phyloP scores from a whole-genome alignment of 2,888 invertebrate species.

The Oxyteleia sp. region DNA sequence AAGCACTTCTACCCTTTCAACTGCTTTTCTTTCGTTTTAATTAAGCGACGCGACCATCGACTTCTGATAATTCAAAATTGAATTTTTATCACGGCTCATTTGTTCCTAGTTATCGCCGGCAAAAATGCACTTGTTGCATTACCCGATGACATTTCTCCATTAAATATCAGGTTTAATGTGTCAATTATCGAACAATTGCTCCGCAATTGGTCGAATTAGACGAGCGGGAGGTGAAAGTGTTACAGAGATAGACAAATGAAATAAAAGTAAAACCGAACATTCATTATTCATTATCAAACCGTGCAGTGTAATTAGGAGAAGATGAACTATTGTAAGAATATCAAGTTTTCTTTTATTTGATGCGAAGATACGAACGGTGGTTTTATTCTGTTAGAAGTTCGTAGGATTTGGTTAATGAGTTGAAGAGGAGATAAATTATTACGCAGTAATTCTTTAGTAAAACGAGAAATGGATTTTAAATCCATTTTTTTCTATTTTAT shows the following conservation, averaged over 20 bases:
- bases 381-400: too few species aligned
- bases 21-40: slow-evolving; percentile 48
- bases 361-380: too few species aligned
- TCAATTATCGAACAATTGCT: slow-evolving; percentile 39
- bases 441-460: too few species aligned
- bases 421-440: too few species aligned
- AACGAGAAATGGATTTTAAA: too few species aligned
- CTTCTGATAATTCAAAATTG: slow-evolving; percentile 7
- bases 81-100: not conserved
- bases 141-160: not conserved
- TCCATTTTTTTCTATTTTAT: too few species aligned
- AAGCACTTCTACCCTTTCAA: too few species aligned
- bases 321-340: not conserved
- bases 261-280: slow-evolving; percentile 33
- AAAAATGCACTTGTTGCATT: slow-evolving; percentile 41
- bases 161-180: slow-evolving; percentile 29
- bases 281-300: too few species aligned
- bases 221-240: slow-evolving; percentile 41
- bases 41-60: not conserved
- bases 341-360: too few species aligned
- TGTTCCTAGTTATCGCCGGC: slow-evolving; percentile 7
- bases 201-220: slow-evolving; percentile 22
- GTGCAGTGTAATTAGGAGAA: not conserved
- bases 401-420: too few species aligned
- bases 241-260: slow-evolving; percentile 11